phyloP scores from a whole-genome alignment of 2,888 invertebrate species.

The Lasioglossum morio region DNA sequence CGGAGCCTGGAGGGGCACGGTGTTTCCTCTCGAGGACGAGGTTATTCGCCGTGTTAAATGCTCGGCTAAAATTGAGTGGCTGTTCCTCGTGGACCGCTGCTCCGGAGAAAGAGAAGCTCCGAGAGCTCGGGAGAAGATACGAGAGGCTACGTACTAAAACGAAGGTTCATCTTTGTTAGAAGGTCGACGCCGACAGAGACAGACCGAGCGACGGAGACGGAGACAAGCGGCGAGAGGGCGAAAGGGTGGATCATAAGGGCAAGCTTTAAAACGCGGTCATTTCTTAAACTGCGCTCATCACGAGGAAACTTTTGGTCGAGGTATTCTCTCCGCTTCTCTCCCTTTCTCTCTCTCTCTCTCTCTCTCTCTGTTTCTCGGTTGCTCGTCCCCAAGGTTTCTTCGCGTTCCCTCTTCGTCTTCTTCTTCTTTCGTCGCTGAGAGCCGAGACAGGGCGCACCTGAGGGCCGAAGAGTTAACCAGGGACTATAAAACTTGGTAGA shows the following conservation, averaged over 20 bases:
- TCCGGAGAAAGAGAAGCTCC: slow-evolving; percentile 28
- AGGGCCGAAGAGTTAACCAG: slow-evolving; percentile 58
- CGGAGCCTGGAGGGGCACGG: slow-evolving; percentile 18
- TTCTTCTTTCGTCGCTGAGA: not conserved
- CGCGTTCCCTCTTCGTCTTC: not conserved
- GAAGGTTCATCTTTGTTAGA: slow-evolving; percentile 76
- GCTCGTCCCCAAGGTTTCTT: not conserved
- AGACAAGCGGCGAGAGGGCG: slow-evolving; percentile 18
- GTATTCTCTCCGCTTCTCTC: slow-evolving; percentile 25
- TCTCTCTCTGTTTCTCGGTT: not conserved
- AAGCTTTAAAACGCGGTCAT: slow-evolving; percentile 70
- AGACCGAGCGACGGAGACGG: slow-evolving; percentile 3
- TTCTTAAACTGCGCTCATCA: slow-evolving; percentile 66
- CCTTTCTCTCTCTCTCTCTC: not conserved
- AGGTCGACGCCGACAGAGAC: slow-evolving; percentile 43
- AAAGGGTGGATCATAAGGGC: slow-evolving; percentile 72
- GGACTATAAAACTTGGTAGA: slow-evolving; percentile 74
- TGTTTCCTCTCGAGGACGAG: slow-evolving; percentile 47
- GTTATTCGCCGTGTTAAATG: slow-evolving; percentile 67
- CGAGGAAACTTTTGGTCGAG: slow-evolving; percentile 44
- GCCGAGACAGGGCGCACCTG: slow-evolving; percentile 33
- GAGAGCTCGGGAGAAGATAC: slow-evolving; percentile 25
- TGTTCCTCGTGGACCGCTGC: slow-evolving; percentile 31
- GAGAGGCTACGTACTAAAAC: slow-evolving; percentile 61
- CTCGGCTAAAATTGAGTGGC: slow-evolving; percentile 67